Percentiles rank a stretch among this genome's conserved stretches.
Conservation (phyloP, 92 coral and sea anemone genomes). For the Siderastrea radians region DNA sequence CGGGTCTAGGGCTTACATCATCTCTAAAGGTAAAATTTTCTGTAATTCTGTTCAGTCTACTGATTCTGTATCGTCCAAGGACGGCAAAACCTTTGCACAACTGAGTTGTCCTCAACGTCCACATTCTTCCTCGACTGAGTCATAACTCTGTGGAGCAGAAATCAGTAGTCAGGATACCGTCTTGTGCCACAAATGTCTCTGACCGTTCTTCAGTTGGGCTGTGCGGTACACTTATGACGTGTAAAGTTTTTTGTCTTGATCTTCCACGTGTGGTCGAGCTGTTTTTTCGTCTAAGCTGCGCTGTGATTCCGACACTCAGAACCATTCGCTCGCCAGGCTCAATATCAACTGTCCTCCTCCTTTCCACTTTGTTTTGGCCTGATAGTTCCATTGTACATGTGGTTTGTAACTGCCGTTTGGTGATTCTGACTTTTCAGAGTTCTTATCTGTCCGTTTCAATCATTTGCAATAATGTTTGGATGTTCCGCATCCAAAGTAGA, state of each 20-base stretch:
- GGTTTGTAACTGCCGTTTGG: too few relatives aligned
- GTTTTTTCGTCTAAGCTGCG: constrained; percentile 38
- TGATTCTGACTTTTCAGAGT: too few relatives aligned
- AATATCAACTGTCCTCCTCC: background rate
- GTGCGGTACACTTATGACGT: background rate
- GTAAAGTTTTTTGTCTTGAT: background rate
- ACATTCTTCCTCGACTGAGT: background rate
- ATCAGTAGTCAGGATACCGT: constrained; percentile 46
- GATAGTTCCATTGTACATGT: background rate
- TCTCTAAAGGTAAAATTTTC: too few relatives aligned
- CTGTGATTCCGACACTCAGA: constrained; percentile 25
- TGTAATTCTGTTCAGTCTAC: too few relatives aligned
- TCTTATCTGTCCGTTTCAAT: too few relatives aligned
- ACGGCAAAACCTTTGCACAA: too few relatives aligned
- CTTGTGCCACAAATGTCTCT: constrained; percentile 50
- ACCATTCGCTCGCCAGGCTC: background rate
- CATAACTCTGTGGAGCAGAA: constrained; percentile 54
- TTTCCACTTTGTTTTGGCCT: background rate
- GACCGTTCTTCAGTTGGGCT: constrained; percentile 25
- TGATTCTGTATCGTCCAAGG: too few relatives aligned
- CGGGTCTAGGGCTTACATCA: too few relatives aligned
- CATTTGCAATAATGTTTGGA: too few relatives aligned
- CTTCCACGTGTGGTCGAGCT: constrained; percentile 1
- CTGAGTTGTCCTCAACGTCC: too few relatives aligned
- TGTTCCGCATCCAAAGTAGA: too few relatives aligned